Conservation (phyloP, 2,797 vertebrate genomes). For the Brachyrhaphis roseni region DNA sequence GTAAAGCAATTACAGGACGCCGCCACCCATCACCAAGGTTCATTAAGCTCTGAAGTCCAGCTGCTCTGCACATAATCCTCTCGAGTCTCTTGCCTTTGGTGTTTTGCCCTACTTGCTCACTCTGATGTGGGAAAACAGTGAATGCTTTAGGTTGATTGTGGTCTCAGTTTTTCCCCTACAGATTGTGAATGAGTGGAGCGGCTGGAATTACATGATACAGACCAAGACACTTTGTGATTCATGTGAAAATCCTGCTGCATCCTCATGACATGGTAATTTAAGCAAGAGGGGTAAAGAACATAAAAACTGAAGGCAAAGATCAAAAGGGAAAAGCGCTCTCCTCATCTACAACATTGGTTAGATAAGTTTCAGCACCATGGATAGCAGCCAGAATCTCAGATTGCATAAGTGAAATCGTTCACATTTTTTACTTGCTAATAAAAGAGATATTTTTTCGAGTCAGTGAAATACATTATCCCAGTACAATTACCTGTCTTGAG, state of each 20-base stretch:
- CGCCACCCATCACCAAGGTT: not conserved
- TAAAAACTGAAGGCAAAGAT: slow-evolving; percentile 14
- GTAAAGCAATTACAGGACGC: slow-evolving; percentile 2
- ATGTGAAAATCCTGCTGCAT: slow-evolving; percentile 17
- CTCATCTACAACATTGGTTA: not conserved
- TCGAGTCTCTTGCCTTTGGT: not conserved
- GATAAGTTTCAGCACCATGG: slow-evolving; percentile 44
- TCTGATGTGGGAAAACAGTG: slow-evolving; percentile 1
- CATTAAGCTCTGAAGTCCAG: slow-evolving; percentile 1
- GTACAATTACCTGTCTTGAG: not conserved
- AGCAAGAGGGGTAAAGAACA: not conserved
- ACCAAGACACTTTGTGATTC: slow-evolving; percentile 22
- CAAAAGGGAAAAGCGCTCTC: not conserved
- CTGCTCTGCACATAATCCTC: slow-evolving; percentile 16
- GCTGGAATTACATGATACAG: not conserved
- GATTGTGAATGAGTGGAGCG: not conserved
- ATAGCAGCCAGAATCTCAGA: slow-evolving; percentile 36
- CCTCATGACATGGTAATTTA: slow-evolving; percentile 24
- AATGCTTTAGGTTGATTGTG: not conserved
- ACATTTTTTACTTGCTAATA: not conserved
- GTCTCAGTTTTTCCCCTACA: slow-evolving; percentile 1
- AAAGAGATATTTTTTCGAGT: not conserved
- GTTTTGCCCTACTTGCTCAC: not conserved
- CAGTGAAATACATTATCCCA: not conserved
- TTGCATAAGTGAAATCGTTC: not conserved